Base-by-base conservation (phyloP, 2,888 invertebrate species). In the Entomobrya multifasciata region DNA sequence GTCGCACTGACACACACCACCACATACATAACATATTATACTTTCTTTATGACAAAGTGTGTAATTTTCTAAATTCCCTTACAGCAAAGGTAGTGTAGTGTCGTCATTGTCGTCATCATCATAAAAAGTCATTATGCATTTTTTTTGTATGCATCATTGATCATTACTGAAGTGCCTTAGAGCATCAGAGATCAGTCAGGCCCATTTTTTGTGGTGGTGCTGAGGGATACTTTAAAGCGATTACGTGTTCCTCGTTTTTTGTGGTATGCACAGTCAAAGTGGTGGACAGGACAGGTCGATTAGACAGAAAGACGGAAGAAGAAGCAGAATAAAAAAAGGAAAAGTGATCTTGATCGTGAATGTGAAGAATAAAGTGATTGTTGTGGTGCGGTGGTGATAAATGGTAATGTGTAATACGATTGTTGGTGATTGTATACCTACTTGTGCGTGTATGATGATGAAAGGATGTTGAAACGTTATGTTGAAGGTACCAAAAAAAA, bases 321-420 rank as follows among this genome's bases (percentile, higher is more conserved):
- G 74, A 74, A 25, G 72, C 25, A 72, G 44, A n/a, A n/a, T n/a
- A 25, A 60, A 78, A 80, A 80, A 80, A 80, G 80, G 80, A 80
- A 80, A 80, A 80, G 80, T 67, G 80, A 80, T 80, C 60, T 57
- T 80, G 80, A 80, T 80, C 80, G 30, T 76, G n/a, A n/a, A n/a
- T 60, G 60, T 78, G 77, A 57, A 17, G 79, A 49, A n/a, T n/a
- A n/a, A n/a, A n/a, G 62, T 79, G 47, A 62, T 52, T 74, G 20
- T 25, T 27, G 44, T 44, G 60, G 55, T 62, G 20, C 11, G 10
- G 36, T 47, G 44, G 11, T 49, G 25, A 49, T 49, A 52, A 36
- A 36, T 8, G 36, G 36, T 8, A 36, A 36, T 36, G 36, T n/a
- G n/a, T 36, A 36, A 36, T 36, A 36, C n/a, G 36, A 36, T 36